Conservation (phyloP, 2,797 vertebrate species). For the Myotis pilosus region DNA sequence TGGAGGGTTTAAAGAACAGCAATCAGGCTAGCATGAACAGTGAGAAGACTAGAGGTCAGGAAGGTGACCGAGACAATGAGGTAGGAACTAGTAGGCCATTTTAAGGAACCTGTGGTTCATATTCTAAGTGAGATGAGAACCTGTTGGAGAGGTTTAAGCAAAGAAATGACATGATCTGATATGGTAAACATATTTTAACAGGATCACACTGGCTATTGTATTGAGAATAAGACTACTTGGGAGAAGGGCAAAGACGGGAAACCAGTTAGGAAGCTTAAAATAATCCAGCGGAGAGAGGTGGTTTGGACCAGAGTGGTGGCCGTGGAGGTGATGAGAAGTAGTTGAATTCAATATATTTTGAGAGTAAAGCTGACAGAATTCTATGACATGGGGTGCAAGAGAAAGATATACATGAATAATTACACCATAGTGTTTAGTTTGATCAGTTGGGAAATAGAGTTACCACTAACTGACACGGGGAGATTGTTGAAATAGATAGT, state of each 20-base stretch:
- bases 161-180: conserved; percentile 20
- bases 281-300: background rate
- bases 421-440: background rate
- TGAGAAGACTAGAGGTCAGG: background rate
- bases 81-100: background rate
- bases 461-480: background rate
- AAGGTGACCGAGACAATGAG: background rate
- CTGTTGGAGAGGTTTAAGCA: background rate
- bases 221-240: background rate
- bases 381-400: background rate
- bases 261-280: background rate
- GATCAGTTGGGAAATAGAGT: background rate
- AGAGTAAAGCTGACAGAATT: background rate
- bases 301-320: background rate
- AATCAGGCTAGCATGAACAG: background rate
- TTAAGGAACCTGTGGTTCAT: background rate
- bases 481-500: background rate
- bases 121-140: background rate
- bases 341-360: background rate
- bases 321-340: background rate
- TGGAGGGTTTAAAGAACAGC: background rate
- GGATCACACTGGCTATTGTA: background rate
- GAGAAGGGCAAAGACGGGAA: background rate
- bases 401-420: background rate
- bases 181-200: conserved; percentile 17